Conservation (phyloP, 1,140 invertebrate genomes). For the Doryteuthis pealeii region DNA sequence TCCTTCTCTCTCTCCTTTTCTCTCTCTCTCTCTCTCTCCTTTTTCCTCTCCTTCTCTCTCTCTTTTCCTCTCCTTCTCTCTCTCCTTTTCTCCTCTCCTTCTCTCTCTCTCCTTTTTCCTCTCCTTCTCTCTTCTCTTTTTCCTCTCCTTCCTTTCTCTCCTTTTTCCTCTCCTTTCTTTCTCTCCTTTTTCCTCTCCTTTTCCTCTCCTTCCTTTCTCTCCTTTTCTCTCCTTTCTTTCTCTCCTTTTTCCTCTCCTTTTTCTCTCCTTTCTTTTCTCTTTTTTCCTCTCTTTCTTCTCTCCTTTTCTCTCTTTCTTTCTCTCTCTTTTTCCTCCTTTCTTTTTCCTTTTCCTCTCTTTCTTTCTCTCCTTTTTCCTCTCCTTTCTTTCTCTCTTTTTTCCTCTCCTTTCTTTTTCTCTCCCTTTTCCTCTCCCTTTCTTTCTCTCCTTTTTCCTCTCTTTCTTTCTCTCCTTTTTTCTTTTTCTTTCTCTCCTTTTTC, state of each 20-base stretch:
- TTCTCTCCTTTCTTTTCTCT: constrained; percentile 18
- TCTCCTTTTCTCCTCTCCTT: not conserved
- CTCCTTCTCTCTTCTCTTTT: not conserved
- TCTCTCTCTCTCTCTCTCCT: not conserved
- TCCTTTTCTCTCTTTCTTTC: constrained; percentile 13
- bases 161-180: not conserved
- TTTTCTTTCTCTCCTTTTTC: not conserved
- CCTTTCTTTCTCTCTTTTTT: not conserved
- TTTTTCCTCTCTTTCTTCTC: constrained; percentile 21
- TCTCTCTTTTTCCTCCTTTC: constrained; percentile 10
- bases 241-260: not conserved
- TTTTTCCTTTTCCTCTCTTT: not conserved
- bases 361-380: not conserved
- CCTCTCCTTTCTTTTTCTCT: not conserved
- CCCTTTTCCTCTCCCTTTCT: constrained; percentile 20
- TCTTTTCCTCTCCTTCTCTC: not conserved
- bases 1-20: not conserved
- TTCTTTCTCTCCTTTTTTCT: constrained; percentile 23
- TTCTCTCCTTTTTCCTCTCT: constrained; percentile 17
- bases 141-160: not conserved
- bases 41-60: not conserved
- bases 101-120: not conserved
- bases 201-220: not conserved
- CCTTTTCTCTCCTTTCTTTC: not conserved
- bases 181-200: not conserved